phyloP scores from a whole-genome alignment of 2,113 vertebrate genomes.

The Paralichthys olivaceus region DNA sequence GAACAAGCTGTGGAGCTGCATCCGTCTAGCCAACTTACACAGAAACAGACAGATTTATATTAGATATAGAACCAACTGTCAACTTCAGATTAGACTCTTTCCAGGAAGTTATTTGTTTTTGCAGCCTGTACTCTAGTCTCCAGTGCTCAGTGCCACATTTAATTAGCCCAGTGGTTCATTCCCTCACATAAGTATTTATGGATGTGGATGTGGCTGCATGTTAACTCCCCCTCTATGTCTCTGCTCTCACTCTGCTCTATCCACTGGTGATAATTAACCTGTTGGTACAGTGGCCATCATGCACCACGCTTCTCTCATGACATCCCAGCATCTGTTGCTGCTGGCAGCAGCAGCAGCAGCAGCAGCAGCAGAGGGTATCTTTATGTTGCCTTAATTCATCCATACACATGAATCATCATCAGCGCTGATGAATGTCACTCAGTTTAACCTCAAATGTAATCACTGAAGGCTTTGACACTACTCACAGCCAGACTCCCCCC shows the following conservation, averaged over 20 bases:
- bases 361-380: slow-evolving; percentile 8
- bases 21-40: background rate
- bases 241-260: slow-evolving; percentile 8
- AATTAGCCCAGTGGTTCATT: slow-evolving; percentile 6
- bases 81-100: background rate
- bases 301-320: slow-evolving; percentile 16
- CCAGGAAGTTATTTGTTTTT: background rate
- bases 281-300: slow-evolving; percentile 32
- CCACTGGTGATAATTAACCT: slow-evolving; percentile 73
- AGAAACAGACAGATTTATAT: background rate
- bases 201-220: slow-evolving; percentile 10
- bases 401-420: slow-evolving; percentile 57
- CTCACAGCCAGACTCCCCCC: background rate
- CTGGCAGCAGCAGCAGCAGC: slow-evolving; percentile 18
- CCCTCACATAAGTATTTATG: slow-evolving; percentile 21
- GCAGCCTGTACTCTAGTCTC: background rate
- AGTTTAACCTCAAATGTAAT: slow-evolving; percentile 52
- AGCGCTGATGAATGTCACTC: slow-evolving; percentile 32
- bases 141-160: slow-evolving; percentile 9
- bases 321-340: slow-evolving; percentile 60
- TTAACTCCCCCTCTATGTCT: background rate
- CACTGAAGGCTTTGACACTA: slow-evolving; percentile 38
- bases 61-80: background rate
- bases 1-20: slow-evolving; percentile 31
- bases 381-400: slow-evolving; percentile 24